These are phyloP conservation scores for Xenopus tropicalis DNA, from an alignment of 2,113 vertebrate species.

Conservation along the genomic window UCB_Xtro_10.0 CM004444.2:80063001-80063500, in stretches of 20 bases:
- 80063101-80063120: not conserved
- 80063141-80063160: slow-evolving; percentile 4
- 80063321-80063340: slow-evolving; percentile 27
- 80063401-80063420: slow-evolving; percentile 1
- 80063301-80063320: slow-evolving; percentile 29
- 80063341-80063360: slow-evolving; percentile 21
- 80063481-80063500: no score
- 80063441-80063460: no score
- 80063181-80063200: slow-evolving; percentile 32
- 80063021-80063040: no score
- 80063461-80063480: no score
- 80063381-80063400: slow-evolving; percentile 16
- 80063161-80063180: slow-evolving; percentile 4
- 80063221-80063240: slow-evolving; percentile 38
- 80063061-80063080: no score
- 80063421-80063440: not conserved
- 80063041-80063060: no score
- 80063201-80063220: slow-evolving; percentile 41
- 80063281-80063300: slow-evolving; percentile 21
- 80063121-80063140: slow-evolving; percentile 3
- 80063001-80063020: no score
- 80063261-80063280: not conserved
- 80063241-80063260: slow-evolving; percentile 18
- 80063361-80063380: slow-evolving; percentile 2
- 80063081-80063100: no score